A percentile compares a stretch with the other conserved stretches of the same genome.
Conservation (phyloP, 2,797 vertebrate species). For the Sardinella longiceps region DNA sequence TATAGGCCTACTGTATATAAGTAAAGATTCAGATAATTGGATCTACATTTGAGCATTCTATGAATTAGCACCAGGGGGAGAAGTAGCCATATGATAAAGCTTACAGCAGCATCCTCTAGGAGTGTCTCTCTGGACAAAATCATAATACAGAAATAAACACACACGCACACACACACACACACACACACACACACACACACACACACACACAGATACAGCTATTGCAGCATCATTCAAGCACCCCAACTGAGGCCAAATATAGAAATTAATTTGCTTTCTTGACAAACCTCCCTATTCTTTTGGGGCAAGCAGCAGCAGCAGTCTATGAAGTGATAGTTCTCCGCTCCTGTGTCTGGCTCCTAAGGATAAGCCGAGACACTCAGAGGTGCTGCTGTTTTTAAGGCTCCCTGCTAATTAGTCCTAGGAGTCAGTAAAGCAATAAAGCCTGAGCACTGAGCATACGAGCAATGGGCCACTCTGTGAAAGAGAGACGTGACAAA, state of each 20-base stretch:
- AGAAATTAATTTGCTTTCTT: neutral
- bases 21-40: neutral
- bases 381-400: neutral
- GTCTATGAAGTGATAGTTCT: neutral
- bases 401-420: neutral
- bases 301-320: neutral
- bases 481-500: conserved; percentile 32
- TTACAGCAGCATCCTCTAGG: too few species aligned
- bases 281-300: neutral
- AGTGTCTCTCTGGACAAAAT: too few species aligned
- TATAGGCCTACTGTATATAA: neutral
- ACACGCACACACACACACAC: too few species aligned
- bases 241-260: neutral
- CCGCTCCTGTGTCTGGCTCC: too few species aligned
- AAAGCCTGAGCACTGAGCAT: neutral
- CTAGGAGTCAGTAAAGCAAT: neutral
- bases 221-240: neutral
- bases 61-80: neutral
- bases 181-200: neutral
- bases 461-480: neutral
- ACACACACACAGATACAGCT: neutral
- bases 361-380: too few species aligned
- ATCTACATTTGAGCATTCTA: neutral
- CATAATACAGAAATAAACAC: neutral
- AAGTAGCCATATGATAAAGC: too few species aligned